Percentiles rank a stretch among this genome's conserved stretches.
Conservation (phyloP, 1,140 invertebrate genomes). For the Ostrea edulis region DNA sequence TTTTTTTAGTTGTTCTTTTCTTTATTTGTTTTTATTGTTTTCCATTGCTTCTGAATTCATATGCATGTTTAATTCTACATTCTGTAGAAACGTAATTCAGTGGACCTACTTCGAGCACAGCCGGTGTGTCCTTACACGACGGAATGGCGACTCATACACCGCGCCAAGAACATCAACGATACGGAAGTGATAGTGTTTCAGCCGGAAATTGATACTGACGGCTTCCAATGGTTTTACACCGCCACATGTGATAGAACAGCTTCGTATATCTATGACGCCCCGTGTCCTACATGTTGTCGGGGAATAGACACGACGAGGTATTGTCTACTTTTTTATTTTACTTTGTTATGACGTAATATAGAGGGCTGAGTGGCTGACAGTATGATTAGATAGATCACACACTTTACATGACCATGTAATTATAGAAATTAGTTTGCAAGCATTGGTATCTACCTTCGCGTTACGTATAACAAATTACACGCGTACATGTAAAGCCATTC, state of each 20-base stretch:
- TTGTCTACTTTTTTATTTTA: constrained; percentile 20
- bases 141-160: constrained; percentile 65
- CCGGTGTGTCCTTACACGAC: constrained; percentile 68
- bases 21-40: not conserved
- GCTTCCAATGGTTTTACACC: constrained; percentile 73
- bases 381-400: no score
- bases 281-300: constrained; percentile 66
- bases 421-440: no score
- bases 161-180: constrained; percentile 69
- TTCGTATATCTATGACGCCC: constrained; percentile 20
- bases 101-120: constrained; percentile 51
- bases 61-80: not conserved
- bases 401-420: no score
- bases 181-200: constrained; percentile 69
- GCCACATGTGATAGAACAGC: constrained; percentile 66
- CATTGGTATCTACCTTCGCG: no score
- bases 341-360: not conserved
- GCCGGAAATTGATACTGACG: constrained; percentile 56
- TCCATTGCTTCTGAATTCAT: not conserved
- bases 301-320: constrained; percentile 66
- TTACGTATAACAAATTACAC: no score
- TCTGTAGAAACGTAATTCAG: constrained; percentile 57
- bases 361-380: no score
- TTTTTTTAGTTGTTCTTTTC: not conserved
- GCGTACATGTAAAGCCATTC: no score